Evolutionary conservation across 2,797 vertebrate species (phyloP).

Genomic region (Muscicapa comitata): DNA sequence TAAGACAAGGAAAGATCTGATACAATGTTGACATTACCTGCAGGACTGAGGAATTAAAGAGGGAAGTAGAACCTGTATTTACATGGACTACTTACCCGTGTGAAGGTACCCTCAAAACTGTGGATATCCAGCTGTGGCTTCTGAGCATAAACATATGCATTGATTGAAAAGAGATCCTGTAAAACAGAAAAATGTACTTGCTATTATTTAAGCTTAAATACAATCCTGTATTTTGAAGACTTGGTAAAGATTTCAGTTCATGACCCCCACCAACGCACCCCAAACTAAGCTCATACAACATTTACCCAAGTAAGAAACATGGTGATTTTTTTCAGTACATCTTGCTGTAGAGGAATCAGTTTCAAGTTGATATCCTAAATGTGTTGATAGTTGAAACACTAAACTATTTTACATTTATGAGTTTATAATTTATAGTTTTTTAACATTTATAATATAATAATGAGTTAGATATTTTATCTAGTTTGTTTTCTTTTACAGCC

Average conservation of each 20-base stretch:
- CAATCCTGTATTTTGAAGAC: not conserved
- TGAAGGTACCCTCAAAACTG: conserved; percentile 97
- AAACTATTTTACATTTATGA: not conserved
- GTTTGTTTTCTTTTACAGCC: not conserved
- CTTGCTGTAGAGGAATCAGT: not conserved
- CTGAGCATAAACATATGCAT: conserved; percentile 90
- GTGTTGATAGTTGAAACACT: not conserved
- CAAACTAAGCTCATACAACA: not conserved
- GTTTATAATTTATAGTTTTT: too few species aligned
- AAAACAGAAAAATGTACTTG: conserved; percentile 64
- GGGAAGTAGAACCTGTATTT: not conserved
- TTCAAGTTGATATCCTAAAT: not conserved
- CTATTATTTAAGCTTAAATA: not conserved
- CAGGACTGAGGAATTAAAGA: not conserved
- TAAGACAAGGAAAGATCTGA: not conserved
- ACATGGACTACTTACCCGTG: conserved; percentile 81
- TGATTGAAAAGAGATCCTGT: conserved; percentile 97
- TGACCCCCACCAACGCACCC: fast-evolving
- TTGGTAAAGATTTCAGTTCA: not conserved
- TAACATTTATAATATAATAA: too few species aligned
- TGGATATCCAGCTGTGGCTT: conserved; percentile 97
- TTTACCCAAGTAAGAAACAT: not conserved
- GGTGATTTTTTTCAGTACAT: not conserved
- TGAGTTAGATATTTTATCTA: not conserved
- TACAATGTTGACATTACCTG: not conserved